A percentile compares a stretch with the other conserved stretches of the same genome.
Evolutionary conservation across 1,140 invertebrate species (phyloP).

Genomic region (Aphelinus certus): DNA sequence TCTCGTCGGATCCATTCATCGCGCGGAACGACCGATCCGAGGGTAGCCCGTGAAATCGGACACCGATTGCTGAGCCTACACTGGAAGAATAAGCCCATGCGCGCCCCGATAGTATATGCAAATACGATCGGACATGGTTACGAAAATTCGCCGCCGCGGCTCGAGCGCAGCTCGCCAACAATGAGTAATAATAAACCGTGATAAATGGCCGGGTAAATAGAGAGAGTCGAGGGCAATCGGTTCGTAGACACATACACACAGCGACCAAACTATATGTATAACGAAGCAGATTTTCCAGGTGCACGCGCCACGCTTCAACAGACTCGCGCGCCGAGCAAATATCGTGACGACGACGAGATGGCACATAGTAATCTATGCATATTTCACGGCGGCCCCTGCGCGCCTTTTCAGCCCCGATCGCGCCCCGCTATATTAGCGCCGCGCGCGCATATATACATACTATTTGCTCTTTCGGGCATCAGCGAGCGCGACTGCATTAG

Average conservation of each 20-base stretch:
- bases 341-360: conserved; percentile 19
- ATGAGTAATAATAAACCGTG: conserved; percentile 68
- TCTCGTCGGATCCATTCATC: no score
- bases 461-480: conserved; percentile 29
- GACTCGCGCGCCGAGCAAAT: conserved; percentile 54
- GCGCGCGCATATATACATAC: not conserved
- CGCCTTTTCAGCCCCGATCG: no score
- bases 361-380: conserved; percentile 35
- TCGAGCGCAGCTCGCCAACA: conserved; percentile 58
- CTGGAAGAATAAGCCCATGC: conserved; percentile 45
- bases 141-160: conserved; percentile 58
- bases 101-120: conserved; percentile 57
- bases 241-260: no score
- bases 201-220: conserved; percentile 67
- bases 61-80: conserved; percentile 10
- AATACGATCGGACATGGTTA: conserved; percentile 66
- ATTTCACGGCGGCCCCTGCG: conserved; percentile 3
- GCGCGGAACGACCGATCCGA: no score
- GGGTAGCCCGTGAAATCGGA: conserved; percentile 33
- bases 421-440: not conserved
- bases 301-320: conserved; percentile 56
- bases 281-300: conserved; percentile 55
- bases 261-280: no score
- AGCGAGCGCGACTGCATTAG: conserved; percentile 15
- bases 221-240: conserved; percentile 42